Conservation (phyloP, 2,113 vertebrate species). For the Carassius gibelio region DNA sequence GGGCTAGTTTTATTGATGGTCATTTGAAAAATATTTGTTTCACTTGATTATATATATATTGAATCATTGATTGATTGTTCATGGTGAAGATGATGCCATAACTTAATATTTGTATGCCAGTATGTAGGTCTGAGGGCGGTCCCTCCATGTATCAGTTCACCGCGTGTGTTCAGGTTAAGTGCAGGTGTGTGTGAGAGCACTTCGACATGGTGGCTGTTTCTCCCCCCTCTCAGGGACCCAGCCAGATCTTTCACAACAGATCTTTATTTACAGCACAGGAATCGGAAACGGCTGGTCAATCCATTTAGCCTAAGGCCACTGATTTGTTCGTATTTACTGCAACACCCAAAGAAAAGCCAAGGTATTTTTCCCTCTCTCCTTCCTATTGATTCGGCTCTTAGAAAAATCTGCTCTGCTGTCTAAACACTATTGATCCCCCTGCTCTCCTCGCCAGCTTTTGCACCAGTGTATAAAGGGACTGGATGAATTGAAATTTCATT, state of each 20-base stretch:
- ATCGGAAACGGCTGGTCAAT: constrained; percentile 85
- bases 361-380: constrained; percentile 81
- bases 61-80: not conserved
- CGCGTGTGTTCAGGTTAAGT: not conserved
- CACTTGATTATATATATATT: no score
- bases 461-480: constrained; percentile 88
- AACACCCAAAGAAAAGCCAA: constrained; percentile 80
- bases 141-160: not conserved
- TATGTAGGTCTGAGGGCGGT: no score
- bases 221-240: constrained; percentile 63
- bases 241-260: constrained; percentile 75
- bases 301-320: constrained; percentile 88
- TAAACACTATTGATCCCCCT: constrained; percentile 91
- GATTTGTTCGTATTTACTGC: constrained; percentile 85
- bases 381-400: constrained; percentile 89
- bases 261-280: constrained; percentile 83
- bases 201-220: constrained; percentile 49
- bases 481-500: constrained; percentile 92
- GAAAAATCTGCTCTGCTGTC: constrained; percentile 89
- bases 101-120: not conserved
- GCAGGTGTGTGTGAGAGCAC: constrained; percentile 19
- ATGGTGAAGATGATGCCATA: not conserved
- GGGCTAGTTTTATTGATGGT: no score
- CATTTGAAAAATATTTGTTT: no score
- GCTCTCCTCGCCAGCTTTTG: constrained; percentile 79